Conservation (phyloP, 2,113 vertebrate genomes). For the Callorhinus ursinus region DNA sequence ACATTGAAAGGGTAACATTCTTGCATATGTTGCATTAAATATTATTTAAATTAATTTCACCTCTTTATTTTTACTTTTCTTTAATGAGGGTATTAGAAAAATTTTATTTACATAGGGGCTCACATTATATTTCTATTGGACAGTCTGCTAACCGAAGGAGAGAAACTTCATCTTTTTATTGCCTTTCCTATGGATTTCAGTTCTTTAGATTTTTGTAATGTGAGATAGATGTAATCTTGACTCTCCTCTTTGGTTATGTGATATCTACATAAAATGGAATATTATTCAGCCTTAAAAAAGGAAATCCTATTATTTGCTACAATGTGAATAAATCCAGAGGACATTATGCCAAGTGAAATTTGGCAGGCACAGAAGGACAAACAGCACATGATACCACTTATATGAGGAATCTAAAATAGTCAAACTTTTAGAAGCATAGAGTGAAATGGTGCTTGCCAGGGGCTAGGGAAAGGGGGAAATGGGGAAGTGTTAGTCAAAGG, state of each 20-base stretch:
- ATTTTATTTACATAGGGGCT: accelerated
- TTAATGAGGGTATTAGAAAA: background rate
- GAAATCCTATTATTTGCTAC: background rate
- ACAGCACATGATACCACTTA: background rate
- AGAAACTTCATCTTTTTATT: background rate
- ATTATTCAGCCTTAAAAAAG: background rate
- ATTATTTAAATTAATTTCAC: background rate
- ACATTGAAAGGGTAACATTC: background rate
- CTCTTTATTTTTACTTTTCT: background rate
- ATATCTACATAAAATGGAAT: background rate
- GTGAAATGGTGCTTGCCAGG: background rate
- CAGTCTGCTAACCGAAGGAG: background rate
- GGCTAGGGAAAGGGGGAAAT: background rate
- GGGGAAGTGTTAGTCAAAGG: background rate
- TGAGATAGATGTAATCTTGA: background rate
- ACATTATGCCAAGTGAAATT: background rate
- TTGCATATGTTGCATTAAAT: background rate
- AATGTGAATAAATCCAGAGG: background rate
- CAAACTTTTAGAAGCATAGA: background rate
- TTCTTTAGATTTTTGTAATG: background rate
- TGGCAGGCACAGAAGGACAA: background rate
- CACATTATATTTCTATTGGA: background rate
- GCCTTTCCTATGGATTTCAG: background rate
- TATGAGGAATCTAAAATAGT: background rate
- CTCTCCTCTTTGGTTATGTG: background rate